Conservation (phyloP, 2,888 invertebrate species). For the Drosophila affinis region DNA sequence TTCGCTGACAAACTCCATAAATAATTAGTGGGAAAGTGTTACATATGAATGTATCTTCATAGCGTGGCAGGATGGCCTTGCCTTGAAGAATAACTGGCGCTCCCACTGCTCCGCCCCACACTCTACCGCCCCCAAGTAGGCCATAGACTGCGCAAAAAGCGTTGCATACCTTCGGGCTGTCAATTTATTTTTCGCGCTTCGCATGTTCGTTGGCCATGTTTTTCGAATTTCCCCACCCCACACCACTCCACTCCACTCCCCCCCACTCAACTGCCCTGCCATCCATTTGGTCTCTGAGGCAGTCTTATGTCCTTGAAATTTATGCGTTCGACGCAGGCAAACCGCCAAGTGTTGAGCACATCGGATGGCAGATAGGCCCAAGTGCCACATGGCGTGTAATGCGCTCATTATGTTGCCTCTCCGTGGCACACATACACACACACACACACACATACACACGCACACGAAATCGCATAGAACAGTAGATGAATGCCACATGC, state of each 20-base stretch:
- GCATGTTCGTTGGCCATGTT: slow-evolving; percentile 49
- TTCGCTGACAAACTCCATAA: background rate
- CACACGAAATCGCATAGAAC: slow-evolving; percentile 3
- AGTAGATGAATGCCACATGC: slow-evolving; percentile 61
- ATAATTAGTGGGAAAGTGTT: slow-evolving; percentile 12
- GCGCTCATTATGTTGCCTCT: slow-evolving; percentile 69
- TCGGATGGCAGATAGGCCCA: slow-evolving; percentile 39
- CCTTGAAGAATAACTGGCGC: background rate
- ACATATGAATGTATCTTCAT: background rate
- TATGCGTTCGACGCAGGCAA: slow-evolving; percentile 73
- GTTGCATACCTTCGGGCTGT: slow-evolving; percentile 72
- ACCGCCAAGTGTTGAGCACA: slow-evolving; percentile 56
- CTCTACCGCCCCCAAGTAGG: slow-evolving; percentile 56
- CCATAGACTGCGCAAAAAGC: slow-evolving; percentile 59
- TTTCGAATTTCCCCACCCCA: slow-evolving; percentile 31
- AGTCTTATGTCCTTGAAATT: slow-evolving; percentile 68
- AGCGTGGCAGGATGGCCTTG: background rate
- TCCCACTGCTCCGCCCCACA: background rate
- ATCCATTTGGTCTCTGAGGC: background rate
- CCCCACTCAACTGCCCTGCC: background rate
- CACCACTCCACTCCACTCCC: too few relatives aligned
- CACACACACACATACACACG: slow-evolving; percentile 8
- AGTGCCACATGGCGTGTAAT: slow-evolving; percentile 74
- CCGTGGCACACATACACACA: slow-evolving; percentile 21
- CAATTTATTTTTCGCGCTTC: slow-evolving; percentile 69